Evolutionary conservation across 2,888 invertebrate species (phyloP), one percentile per base, ranked within the genome.

Genomic region (Ochropacha duplaris): DNA sequence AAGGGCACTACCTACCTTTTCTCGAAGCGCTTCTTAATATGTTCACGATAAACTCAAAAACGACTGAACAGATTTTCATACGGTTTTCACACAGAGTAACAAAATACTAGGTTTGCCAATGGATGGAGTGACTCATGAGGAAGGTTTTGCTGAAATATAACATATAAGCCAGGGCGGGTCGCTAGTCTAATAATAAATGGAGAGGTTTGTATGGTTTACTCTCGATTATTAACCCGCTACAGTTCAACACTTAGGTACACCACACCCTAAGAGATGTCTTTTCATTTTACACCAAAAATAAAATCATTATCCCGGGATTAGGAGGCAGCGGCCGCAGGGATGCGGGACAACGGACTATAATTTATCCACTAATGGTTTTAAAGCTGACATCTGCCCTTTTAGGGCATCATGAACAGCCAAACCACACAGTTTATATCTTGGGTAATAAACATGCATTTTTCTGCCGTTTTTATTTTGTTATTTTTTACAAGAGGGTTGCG

Each of bases 331-430:
- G 57, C 55, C 55, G 55, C 24, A 61, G 57, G 31, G 57, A 28
- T 54, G 65, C 62, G 67, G 61, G 55, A 39, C 58, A 51, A 54
- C 57, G 54, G 62, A 79, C 81, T 78, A 85, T 86, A 86, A 87
- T 86, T 89, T 87, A 88, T 84, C 85, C 81, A 77, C 84, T 88
- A 89, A 89, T 88, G 88, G 88, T 83, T 88, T 86, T 83, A 87
- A 85, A 86, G 82, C 86, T 84, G 87, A 87, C 88, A 81, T 87
- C 85, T 86, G 85, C 85, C 86, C 86, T 87, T 84, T 83, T 76
- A 81, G 81, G 71, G 76, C 62, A 75, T 74, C 79, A 73, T 74
- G 76, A 72, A 71, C 71, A 74, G 72, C 71, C 68, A 72, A 74
- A 61, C 61, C 56, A 62, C 63, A 60, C 64, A 64, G 66, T 71